Base-by-base conservation (phyloP, 2,113 vertebrate genomes). In the Gallinago undulata region DNA sequence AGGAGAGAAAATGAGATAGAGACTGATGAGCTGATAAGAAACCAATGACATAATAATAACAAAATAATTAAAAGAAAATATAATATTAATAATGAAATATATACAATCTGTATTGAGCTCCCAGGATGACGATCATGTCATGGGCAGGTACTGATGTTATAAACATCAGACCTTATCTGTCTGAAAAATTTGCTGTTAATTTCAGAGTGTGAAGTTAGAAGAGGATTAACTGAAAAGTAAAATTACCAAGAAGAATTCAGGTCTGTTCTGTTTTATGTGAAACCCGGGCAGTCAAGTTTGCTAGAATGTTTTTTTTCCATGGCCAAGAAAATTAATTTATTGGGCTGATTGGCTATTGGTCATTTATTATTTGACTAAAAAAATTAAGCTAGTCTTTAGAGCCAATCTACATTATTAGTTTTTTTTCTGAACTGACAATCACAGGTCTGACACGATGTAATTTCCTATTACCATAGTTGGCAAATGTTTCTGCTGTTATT, bases 401-500 rank as follows among this genome's bases (percentile, higher is more conserved):
- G 47, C 6, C 24, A 76, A 23, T 77, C 43, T 68, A 15, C 41
- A 59, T 45, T 55, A 43, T 11, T 67, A 2, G 0, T 15, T 88
- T 85, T 25, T 85, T 25, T 79, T n/a, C 53, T 76, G 48, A 90
- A 22, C 41, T 78, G 59, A 62, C 19, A 59, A 47, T 31, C 18
- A 28, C 37, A 75, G 78, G 78, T 43, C 30, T 48, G 72, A 62
- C 25, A 69, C 0, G 0, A 15, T 33, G 12, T 45, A 2, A 75
- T 23, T 64, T 79, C 14, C 43, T 16, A 78, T 31, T 72, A 37
- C 31, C 50, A 1, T 23, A 47, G 56, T 6, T 85, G 28, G 77
- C 28, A 90, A 92, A 83, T 55, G n/a, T 25, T 72, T 17, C 47
- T 67, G 31, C 47, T 67, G 31, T 31, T 86, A 51, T n/a, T 86